phyloP scores from a whole-genome alignment of 2,113 vertebrate genomes.

The Saimiri boliviensis region DNA sequence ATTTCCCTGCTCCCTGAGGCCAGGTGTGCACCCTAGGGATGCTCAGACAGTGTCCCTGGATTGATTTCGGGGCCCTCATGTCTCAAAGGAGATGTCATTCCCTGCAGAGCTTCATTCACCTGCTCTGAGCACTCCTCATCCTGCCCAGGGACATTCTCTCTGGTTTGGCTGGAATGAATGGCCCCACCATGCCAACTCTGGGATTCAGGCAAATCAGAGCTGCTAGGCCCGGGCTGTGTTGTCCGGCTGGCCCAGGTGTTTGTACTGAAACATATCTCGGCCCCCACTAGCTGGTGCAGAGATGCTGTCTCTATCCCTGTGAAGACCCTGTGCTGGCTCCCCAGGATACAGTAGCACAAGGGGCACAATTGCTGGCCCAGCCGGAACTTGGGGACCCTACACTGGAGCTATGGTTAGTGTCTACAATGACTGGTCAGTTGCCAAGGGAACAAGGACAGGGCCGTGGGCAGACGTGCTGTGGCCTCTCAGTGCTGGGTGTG shows the following conservation, averaged over 20 bases:
- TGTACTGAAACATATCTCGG: not conserved
- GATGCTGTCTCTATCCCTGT: not conserved
- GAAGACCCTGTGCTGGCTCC: not conserved
- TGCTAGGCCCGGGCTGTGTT: not conserved
- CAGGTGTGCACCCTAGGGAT: not conserved
- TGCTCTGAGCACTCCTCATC: not conserved
- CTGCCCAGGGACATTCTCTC: not conserved
- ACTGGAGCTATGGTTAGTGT: rapidly evolving
- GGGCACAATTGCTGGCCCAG: not conserved
- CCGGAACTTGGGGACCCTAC: not conserved
- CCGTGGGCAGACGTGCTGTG: not conserved
- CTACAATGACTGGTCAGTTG: not conserved
- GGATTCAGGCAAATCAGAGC: not conserved
- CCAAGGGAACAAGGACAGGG: not conserved
- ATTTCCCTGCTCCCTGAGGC: not conserved
- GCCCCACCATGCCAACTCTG: not conserved
- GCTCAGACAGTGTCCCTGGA: not conserved
- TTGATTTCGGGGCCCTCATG: not conserved
- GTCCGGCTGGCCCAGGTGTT: not conserved
- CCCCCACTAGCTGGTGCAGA: not conserved
- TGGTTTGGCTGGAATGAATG: not conserved
- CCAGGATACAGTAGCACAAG: not conserved
- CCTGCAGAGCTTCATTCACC: not conserved
- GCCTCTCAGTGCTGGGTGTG: not conserved
- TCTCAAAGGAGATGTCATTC: not conserved